Conservation (phyloP, 1,140 invertebrate genomes). For the Drusus annulatus region DNA sequence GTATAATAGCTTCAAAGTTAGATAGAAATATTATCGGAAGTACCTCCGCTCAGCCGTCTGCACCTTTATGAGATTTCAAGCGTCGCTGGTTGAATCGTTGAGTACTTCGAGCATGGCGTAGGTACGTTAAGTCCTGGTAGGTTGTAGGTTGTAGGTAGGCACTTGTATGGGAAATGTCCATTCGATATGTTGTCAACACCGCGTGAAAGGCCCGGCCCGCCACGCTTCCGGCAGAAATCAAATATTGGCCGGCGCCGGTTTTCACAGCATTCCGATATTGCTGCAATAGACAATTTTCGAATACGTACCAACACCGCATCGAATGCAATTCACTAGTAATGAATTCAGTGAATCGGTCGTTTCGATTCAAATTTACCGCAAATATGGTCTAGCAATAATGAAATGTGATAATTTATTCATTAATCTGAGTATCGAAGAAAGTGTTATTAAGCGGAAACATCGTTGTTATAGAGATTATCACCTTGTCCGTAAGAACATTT, state of each 20-base stretch:
- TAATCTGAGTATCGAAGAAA: too few species aligned
- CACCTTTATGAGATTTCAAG: conserved; percentile 5
- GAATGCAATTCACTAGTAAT: not conserved
- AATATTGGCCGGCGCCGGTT: conserved; percentile 45
- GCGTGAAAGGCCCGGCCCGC: conserved; percentile 25
- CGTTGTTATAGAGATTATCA: too few species aligned
- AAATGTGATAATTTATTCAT: too few species aligned
- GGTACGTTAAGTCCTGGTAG: not conserved
- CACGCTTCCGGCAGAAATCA: conserved; percentile 32
- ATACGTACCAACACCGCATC: not conserved
- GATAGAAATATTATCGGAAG: too few species aligned
- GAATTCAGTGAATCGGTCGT: not conserved
- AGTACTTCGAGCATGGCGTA: too few species aligned
- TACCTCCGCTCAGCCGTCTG: not conserved
- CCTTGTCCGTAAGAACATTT: too few species aligned
- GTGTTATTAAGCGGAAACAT: too few species aligned
- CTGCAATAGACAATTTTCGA: not conserved
- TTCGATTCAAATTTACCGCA: conserved; percentile 1
- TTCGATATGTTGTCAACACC: conserved; percentile 39
- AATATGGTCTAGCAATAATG: not conserved
- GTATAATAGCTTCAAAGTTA: too few species aligned
- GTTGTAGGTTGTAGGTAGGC: not conserved
- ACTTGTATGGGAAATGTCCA: conserved; percentile 27
- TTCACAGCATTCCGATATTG: conserved; percentile 21
- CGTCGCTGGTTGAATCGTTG: too few species aligned